These are phyloP conservation scores for Hydra vulgaris DNA, from an alignment of 30 jellyfish, hydroid and myxozoan species.

Conservation along the genomic window DNA sequence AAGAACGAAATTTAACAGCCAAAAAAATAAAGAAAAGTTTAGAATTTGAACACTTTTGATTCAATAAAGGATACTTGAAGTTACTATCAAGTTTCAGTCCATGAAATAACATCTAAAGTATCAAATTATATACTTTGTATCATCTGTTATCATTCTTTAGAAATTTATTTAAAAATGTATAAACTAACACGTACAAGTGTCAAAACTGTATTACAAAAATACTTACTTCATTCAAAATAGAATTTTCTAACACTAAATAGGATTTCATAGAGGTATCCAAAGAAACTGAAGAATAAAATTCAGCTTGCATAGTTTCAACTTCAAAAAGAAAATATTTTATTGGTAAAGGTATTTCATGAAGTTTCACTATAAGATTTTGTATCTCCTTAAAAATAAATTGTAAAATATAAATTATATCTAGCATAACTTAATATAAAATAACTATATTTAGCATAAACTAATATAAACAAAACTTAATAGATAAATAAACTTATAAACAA, in stretches of 20 bases:
- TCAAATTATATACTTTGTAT: not conserved
- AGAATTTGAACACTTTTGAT: constrained; percentile 26
- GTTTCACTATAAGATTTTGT: not conserved
- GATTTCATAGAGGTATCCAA: not conserved
- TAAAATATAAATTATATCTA: no score
- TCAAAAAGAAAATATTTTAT: not conserved
- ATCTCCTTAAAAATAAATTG: not conserved
- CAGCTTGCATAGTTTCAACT: not conserved
- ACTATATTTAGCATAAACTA: not conserved
- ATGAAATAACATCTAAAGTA: constrained; percentile 29
- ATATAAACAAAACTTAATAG: not conserved
- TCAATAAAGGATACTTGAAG: constrained; percentile 10
- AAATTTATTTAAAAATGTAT: no score
- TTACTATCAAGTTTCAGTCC: constrained; percentile 34
- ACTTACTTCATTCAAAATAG: not conserved
- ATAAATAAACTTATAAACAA: not conserved
- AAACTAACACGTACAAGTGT: no score
- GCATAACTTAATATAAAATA: not conserved
- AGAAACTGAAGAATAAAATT: not conserved
- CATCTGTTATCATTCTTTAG: not conserved
- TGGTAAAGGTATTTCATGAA: not conserved
- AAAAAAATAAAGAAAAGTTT: constrained; percentile 13
- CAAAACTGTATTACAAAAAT: not conserved
- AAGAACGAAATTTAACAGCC: constrained; percentile 38
- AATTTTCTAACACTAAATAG: not conserved